phyloP scores from a whole-genome alignment of 2,888 invertebrate species.

The Drosophila rellima region DNA sequence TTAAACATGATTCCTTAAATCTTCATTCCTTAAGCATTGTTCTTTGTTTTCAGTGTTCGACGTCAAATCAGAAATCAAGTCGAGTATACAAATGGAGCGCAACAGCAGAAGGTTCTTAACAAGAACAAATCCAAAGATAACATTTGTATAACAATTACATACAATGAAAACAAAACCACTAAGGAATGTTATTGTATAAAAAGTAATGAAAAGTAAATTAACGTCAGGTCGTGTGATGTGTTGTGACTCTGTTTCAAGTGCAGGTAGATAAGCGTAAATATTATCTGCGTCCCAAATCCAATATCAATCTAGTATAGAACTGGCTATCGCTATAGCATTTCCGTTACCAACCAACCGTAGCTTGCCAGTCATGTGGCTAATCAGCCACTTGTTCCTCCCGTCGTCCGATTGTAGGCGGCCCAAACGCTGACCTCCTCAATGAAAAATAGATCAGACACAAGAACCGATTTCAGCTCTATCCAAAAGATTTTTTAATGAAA shows the following conservation, averaged over 20 bases:
- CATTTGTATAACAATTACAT: conserved; percentile 14
- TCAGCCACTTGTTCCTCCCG: conserved; percentile 16
- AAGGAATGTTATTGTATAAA: conserved; percentile 38
- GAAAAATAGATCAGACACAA: conserved; percentile 27
- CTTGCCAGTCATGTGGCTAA: conserved; percentile 11
- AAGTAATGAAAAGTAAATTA: conserved; percentile 18
- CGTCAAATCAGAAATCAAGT: conserved; percentile 32
- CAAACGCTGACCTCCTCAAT: conserved; percentile 2
- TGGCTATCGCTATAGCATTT: conserved; percentile 22
- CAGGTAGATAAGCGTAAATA: conserved; percentile 34
- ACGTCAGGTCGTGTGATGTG: conserved; percentile 31
- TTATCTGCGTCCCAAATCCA: conserved; percentile 18
- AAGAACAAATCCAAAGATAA: conserved; percentile 19
- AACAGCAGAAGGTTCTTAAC: conserved; percentile 52
- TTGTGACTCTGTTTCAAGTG: conserved; percentile 36
- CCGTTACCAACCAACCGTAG: conserved; percentile 11
- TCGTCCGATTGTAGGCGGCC: conserved; percentile 42
- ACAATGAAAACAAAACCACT: conserved; percentile 12
- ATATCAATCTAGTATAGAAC: conserved; percentile 20
- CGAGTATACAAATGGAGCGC: conserved; percentile 40
- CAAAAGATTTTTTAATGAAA: conserved; percentile 28
- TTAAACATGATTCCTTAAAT: conserved; percentile 19
- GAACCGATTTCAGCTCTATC: conserved; percentile 33
- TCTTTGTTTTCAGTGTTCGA: conserved; percentile 44
- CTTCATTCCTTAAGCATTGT: conserved; percentile 2